Percentiles rank a stretch among this genome's conserved stretches.
These are phyloP conservation scores for Lethrus apterus DNA, from an alignment of 1,140 invertebrate genomes.

Conservation along the genomic window DNA sequence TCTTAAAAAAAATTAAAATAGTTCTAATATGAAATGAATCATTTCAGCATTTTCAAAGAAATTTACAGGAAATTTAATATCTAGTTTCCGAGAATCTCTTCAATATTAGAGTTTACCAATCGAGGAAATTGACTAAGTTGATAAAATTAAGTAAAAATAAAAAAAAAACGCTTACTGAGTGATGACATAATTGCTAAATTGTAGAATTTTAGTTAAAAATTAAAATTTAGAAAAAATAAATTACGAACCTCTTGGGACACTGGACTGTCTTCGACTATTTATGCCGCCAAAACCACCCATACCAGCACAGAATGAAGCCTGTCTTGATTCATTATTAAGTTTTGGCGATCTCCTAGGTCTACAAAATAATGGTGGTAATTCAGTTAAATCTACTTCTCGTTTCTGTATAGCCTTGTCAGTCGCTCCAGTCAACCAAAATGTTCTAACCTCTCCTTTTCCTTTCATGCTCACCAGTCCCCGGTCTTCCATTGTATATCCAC, in stretches of 20 bases:
- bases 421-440: constrained; percentile 85
- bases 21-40: too few species aligned
- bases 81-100: too few species aligned
- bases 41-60: too few species aligned
- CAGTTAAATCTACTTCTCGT: constrained; percentile 74
- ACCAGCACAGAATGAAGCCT: constrained; percentile 44
- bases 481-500: constrained; percentile 78
- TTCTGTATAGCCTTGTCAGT: constrained; percentile 74
- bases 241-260: constrained; percentile 42
- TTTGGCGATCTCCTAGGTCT: constrained; percentile 70
- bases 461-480: constrained; percentile 84
- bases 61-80: too few species aligned
- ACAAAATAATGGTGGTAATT: constrained; percentile 69
- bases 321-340: constrained; percentile 60
- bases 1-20: too few species aligned
- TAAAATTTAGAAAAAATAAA: background rate
- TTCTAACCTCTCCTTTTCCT: constrained; percentile 76
- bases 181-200: too few species aligned
- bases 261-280: constrained; percentile 49
- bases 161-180: too few species aligned
- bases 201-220: too few species aligned
- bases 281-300: constrained; percentile 41
- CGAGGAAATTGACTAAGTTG: too few species aligned
- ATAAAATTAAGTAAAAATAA: too few species aligned
- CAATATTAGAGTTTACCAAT: too few species aligned